phyloP scores from a whole-genome alignment of 2,113 vertebrate species.

The Platanista minor region DNA sequence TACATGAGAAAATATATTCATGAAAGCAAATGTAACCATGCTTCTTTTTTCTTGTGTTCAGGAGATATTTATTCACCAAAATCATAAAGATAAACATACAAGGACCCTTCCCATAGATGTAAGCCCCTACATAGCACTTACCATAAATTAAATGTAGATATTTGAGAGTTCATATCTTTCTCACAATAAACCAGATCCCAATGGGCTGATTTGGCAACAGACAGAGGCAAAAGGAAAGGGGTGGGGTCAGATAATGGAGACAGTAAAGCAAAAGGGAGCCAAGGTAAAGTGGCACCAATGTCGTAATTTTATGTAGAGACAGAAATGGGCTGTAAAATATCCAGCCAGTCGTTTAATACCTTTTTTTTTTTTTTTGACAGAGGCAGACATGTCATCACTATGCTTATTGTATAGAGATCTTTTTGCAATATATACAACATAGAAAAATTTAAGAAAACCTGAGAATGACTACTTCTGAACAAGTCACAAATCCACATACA shows the following conservation, averaged over 20 bases:
- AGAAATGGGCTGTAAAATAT: not conserved
- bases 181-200: not conserved
- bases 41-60: not conserved
- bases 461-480: not conserved
- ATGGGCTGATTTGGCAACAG: fast-evolving
- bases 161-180: not conserved
- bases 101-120: too few species aligned
- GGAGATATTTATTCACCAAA: not conserved
- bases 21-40: not conserved
- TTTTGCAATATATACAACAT: not conserved
- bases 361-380: not conserved
- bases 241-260: too few species aligned
- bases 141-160: not conserved
- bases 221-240: fast-evolving
- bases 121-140: not conserved
- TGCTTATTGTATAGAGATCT: not conserved
- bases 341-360: not conserved
- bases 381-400: not conserved
- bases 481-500: not conserved
- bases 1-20: not conserved
- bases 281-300: not conserved
- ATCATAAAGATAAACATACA: not conserved
- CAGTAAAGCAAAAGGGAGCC: not conserved
- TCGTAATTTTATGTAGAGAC: not conserved
- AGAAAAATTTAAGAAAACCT: not conserved